Percentiles rank a stretch among this genome's conserved stretches.
phyloP scores from a whole-genome alignment of 2,113 vertebrate species.

The Daphoenositta chrysoptera region DNA sequence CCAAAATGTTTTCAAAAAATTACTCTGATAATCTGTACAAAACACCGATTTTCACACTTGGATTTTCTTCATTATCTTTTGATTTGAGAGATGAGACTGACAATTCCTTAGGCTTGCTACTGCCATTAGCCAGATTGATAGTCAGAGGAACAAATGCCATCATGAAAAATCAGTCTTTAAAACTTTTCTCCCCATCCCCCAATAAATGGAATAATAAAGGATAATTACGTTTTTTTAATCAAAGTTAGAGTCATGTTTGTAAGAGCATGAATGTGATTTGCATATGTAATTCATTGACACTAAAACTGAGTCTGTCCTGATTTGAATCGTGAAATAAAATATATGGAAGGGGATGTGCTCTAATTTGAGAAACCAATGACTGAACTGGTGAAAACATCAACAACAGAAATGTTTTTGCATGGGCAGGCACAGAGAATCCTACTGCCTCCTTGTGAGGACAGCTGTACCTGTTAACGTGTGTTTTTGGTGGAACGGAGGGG shows the following conservation, averaged over 20 bases:
- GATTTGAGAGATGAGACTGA: neutral
- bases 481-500: neutral
- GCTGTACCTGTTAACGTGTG: neutral
- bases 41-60: neutral
- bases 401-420: neutral
- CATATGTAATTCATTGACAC: neutral
- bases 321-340: neutral
- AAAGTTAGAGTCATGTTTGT: neutral
- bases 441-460: neutral
- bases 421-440: neutral
- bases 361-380: neutral
- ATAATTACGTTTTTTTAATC: constrained; percentile 1
- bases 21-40: neutral
- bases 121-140: neutral
- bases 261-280: neutral
- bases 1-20: neutral
- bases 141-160: neutral
- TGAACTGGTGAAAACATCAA: neutral
- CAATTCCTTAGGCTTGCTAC: neutral
- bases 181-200: neutral
- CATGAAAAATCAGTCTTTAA: neutral
- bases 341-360: neutral
- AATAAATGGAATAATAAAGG: neutral
- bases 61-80: neutral
- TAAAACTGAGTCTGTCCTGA: neutral